phyloP scores from a whole-genome alignment of 2,888 invertebrate genomes.

The Xylota sylvarum region DNA sequence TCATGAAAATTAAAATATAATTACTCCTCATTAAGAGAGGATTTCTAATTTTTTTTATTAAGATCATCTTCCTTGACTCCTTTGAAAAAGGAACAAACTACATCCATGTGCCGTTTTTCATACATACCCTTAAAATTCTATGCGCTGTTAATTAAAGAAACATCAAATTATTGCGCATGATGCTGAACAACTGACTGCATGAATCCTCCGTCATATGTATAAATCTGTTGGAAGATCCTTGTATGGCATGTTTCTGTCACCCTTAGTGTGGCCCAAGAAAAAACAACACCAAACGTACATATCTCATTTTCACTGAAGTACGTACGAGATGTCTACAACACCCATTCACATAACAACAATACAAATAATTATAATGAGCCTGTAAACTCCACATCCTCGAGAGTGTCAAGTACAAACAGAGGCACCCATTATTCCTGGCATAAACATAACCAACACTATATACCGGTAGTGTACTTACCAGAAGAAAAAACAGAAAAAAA shows the following conservation, averaged over 20 bases:
- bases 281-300: constrained; percentile 8
- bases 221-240: constrained; percentile 40
- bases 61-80: constrained; percentile 8
- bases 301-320: constrained; percentile 34
- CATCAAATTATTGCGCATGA: constrained; percentile 32
- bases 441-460: neutral
- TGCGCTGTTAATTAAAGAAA: constrained; percentile 51
- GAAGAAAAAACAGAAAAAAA: neutral
- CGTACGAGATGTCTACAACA: constrained; percentile 47
- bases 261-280: constrained; percentile 32
- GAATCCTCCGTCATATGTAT: constrained; percentile 29
- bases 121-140: neutral
- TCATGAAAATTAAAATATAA: neutral
- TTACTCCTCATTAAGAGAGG: constrained; percentile 16
- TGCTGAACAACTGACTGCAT: constrained; percentile 22
- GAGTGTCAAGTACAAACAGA: constrained; percentile 54
- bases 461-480: constrained; percentile 4
- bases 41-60: constrained; percentile 31
- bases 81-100: constrained; percentile 13
- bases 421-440: constrained; percentile 30
- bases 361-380: constrained; percentile 65
- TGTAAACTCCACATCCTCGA: constrained; percentile 44
- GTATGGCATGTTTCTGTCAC: constrained; percentile 51
- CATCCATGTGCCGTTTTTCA: constrained; percentile 2
- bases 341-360: constrained; percentile 52